Conservation (phyloP, 2,888 invertebrate species). For the Drosophila neonasuta region DNA sequence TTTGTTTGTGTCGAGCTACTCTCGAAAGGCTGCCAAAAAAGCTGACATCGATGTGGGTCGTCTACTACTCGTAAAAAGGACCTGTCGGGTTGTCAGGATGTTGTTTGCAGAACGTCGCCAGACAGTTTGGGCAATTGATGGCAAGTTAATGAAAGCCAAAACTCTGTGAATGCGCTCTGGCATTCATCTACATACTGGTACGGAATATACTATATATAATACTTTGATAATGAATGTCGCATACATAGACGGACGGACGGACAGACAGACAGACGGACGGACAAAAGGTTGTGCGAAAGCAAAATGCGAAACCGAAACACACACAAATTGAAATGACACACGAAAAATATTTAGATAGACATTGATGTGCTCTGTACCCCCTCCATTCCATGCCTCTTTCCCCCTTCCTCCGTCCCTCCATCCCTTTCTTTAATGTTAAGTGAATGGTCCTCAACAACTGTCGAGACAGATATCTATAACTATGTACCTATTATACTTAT, state of each 20-base stretch:
- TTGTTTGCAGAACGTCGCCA: slow-evolving; percentile 30
- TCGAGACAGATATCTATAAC: slow-evolving; percentile 39
- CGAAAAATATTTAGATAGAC: slow-evolving; percentile 50
- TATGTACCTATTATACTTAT: slow-evolving; percentile 21
- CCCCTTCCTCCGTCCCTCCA: background rate
- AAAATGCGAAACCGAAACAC: slow-evolving; percentile 30
- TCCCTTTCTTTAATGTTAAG: slow-evolving; percentile 11
- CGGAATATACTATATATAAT: slow-evolving; percentile 31
- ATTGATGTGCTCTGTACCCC: slow-evolving; percentile 32
- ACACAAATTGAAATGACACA: slow-evolving; percentile 56
- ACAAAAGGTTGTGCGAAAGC: slow-evolving; percentile 62
- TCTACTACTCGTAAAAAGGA: slow-evolving; percentile 12
- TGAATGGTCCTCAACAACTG: slow-evolving; percentile 36
- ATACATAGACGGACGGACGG: slow-evolving; percentile 4
- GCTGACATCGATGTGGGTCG: slow-evolving; percentile 72
- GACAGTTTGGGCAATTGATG: slow-evolving; percentile 37
- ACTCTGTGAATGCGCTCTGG: background rate
- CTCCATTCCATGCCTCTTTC: too few relatives aligned
- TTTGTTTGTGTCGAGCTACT: slow-evolving; percentile 26
- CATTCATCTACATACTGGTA: slow-evolving; percentile 19
- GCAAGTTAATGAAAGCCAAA: slow-evolving; percentile 65
- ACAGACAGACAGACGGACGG: background rate
- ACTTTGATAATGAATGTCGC: slow-evolving; percentile 40
- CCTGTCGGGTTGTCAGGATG: slow-evolving; percentile 13
- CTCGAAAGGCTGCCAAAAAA: slow-evolving; percentile 27